Evolutionary conservation across 2,888 invertebrate species (phyloP).

Genomic region (Resseliella maxima): DNA sequence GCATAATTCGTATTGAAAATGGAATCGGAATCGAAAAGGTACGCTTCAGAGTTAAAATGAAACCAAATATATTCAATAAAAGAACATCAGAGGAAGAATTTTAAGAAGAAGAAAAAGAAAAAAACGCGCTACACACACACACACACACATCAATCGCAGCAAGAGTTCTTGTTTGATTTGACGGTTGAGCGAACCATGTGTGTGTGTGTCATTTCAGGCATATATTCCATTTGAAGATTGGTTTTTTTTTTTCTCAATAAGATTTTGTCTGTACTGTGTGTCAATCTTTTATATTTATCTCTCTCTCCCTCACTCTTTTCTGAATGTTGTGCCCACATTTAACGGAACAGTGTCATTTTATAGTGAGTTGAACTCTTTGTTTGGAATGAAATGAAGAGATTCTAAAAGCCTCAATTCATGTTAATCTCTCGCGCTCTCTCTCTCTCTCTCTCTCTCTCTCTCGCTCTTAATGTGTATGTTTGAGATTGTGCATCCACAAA

Average conservation of each 20-base stretch:
- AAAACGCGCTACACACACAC: too few relatives aligned
- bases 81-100: background rate
- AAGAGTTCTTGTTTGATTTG: slow-evolving; percentile 39
- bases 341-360: slow-evolving; percentile 37
- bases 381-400: background rate
- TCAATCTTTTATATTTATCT: background rate
- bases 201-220: slow-evolving; percentile 5
- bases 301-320: background rate
- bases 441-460: too few relatives aligned
- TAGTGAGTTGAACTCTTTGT: background rate
- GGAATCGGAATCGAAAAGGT: background rate
- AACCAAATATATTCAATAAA: background rate
- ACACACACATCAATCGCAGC: slow-evolving; percentile 10
- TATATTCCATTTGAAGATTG: background rate
- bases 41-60: background rate
- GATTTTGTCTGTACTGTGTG: background rate
- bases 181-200: slow-evolving; percentile 46
- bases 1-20: slow-evolving; percentile 14
- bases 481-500: slow-evolving; percentile 10
- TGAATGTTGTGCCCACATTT: slow-evolving; percentile 17
- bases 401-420: background rate
- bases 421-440: too few relatives aligned
- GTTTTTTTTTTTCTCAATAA: too few relatives aligned
- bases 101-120: background rate
- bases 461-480: too few relatives aligned